These are phyloP conservation scores for Myotis daubentonii DNA, from an alignment of 2,797 vertebrate genomes.

Conservation along the genomic window DNA sequence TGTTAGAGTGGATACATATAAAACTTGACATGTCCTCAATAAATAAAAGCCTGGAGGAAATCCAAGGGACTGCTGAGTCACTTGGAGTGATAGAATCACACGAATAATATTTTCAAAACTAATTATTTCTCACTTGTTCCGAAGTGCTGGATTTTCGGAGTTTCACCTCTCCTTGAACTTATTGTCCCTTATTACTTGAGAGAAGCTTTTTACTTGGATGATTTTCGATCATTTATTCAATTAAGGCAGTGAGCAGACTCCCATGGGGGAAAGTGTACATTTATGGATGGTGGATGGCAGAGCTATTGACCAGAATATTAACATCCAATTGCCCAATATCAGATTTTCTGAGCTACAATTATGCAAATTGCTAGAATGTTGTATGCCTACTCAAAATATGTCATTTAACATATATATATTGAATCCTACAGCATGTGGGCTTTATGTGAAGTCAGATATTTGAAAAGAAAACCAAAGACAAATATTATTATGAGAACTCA, in stretches of 20 bases:
- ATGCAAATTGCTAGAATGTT: neutral
- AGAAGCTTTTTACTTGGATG: neutral
- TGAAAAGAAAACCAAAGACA: neutral
- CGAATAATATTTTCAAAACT: conserved; percentile 41
- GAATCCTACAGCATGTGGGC: neutral
- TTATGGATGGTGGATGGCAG: neutral
- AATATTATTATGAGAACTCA: neutral
- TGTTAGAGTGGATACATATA: neutral
- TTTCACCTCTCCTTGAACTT: conserved; percentile 4
- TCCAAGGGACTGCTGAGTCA: neutral
- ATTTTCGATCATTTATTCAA: conserved; percentile 21
- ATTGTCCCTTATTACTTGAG: neutral
- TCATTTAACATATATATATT: neutral
- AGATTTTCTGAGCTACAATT: neutral
- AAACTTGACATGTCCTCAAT: neutral
- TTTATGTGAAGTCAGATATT: neutral
- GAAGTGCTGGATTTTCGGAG: neutral
- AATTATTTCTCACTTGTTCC: conserved; percentile 43
- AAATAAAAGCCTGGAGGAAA: conserved; percentile 25
- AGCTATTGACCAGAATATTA: neutral
- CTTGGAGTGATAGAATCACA: neutral
- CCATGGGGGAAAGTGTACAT: neutral
- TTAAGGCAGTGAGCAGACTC: neutral
- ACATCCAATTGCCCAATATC: neutral
- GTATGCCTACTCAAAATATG: neutral